These are phyloP conservation scores for Pagetopsis macropterus DNA, from an alignment of 2,797 vertebrate genomes.

Conservation along the genomic window DNA sequence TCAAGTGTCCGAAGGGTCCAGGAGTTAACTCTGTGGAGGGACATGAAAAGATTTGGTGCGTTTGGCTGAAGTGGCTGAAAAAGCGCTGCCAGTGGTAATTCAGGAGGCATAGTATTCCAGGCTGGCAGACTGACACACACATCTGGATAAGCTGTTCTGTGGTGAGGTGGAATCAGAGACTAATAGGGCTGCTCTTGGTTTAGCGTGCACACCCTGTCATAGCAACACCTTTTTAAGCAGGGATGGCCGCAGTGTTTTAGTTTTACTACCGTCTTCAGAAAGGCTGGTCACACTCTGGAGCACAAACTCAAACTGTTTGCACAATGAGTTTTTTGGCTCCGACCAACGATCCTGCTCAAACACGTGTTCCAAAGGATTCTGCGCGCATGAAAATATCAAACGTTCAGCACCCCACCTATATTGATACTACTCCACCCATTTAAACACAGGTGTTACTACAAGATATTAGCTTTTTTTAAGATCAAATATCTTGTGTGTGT, in stretches of 20 bases:
- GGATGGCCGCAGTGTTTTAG: conserved; percentile 54
- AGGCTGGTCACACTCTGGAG: conserved; percentile 41
- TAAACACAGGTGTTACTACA: conserved; percentile 80
- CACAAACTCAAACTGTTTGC: conserved; percentile 60
- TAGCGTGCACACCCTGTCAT: conserved; percentile 66
- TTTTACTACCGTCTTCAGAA: conserved; percentile 62
- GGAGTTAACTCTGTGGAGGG: conserved; percentile 51
- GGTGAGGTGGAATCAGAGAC: conserved; percentile 62
- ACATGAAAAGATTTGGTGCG: conserved; percentile 55
- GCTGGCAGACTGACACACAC: conserved; percentile 68
- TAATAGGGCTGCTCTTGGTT: conserved; percentile 69
- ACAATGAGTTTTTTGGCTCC: conserved; percentile 42
- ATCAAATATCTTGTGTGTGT: conserved; percentile 77
- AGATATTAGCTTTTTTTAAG: conserved; percentile 76
- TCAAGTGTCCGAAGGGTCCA: conserved; percentile 51
- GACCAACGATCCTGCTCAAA: conserved; percentile 60
- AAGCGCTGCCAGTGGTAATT: conserved; percentile 63
- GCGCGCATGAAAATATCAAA: conserved; percentile 71
- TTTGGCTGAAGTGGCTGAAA: conserved; percentile 61
- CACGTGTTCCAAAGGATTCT: conserved; percentile 59
- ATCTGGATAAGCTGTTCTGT: conserved; percentile 77
- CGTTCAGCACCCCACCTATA: conserved; percentile 70
- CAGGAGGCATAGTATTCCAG: conserved; percentile 53
- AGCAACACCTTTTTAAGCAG: conserved; percentile 75
- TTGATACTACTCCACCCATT: conserved; percentile 78